Evolutionary conservation across 2,888 invertebrate species (phyloP).

Genomic region (Malachius bipustulatus): DNA sequence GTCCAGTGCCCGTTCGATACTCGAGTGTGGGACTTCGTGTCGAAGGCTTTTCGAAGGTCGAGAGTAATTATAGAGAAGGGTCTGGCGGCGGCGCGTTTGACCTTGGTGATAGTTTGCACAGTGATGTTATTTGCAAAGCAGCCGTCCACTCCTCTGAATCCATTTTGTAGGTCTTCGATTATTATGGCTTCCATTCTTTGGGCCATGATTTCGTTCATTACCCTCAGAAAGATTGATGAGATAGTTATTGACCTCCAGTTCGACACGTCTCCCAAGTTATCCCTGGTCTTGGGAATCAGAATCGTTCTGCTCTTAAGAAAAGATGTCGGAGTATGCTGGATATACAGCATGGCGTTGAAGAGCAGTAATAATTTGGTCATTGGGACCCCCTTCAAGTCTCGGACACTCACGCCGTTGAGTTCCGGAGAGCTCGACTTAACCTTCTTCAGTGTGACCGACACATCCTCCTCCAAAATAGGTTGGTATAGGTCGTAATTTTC

Average conservation of each 20-base stretch:
- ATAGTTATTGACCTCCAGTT: slow-evolving; percentile 9
- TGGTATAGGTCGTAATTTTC: too few species aligned
- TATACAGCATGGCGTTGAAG: too few species aligned
- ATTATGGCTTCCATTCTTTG: not conserved
- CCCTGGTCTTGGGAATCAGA: slow-evolving; percentile 6
- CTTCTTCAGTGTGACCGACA: too few species aligned
- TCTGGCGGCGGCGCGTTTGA: not conserved
- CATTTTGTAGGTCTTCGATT: not conserved
- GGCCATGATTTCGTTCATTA: slow-evolving; percentile 3
- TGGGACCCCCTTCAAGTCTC: too few species aligned
- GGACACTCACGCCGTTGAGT: too few species aligned
- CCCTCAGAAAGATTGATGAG: slow-evolving; percentile 4
- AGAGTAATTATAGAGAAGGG: not conserved
- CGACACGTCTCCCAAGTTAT: not conserved
- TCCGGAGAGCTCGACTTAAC: too few species aligned
- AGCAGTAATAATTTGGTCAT: too few species aligned
- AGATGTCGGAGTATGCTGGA: too few species aligned
- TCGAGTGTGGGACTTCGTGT: slow-evolving; percentile 6
- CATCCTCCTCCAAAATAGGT: too few species aligned
- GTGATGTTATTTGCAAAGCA: slow-evolving; percentile 8
- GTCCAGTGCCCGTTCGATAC: slow-evolving; percentile 3
- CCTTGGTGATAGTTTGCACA: slow-evolving; percentile 4
- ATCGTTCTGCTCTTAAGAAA: too few species aligned
- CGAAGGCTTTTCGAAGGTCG: slow-evolving; percentile 6
- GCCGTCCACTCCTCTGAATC: slow-evolving; percentile 5